Evolutionary conservation across 1,140 invertebrate genomes (phyloP), one percentile per base, ranked within the genome.

Genomic region (Drosophila ficusphila): DNA sequence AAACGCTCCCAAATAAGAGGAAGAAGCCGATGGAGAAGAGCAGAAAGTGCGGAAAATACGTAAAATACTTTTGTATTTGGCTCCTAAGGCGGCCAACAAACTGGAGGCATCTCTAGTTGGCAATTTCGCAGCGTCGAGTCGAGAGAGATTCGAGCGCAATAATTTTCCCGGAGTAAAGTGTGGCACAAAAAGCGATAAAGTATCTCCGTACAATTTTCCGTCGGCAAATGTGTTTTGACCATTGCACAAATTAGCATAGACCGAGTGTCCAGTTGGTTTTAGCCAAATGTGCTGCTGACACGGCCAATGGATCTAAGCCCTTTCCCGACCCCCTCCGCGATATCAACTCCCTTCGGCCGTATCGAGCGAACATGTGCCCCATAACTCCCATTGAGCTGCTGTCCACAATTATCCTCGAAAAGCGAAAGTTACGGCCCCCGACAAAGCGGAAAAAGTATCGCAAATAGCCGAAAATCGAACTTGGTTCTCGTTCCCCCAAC

Each of bases 361-460:
- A 62, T 19, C 39, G 60, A 68, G 70, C 83, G 71, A 90, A 86
- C 79, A 90, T 90, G 89, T 88, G 77, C 74, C 71, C 78, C 79
- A 57, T 88, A 79, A 90, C 52, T 51, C 73, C 65, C 71, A 52
- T 72, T 48, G 79, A 90, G 74, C 71, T 90, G 57, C 69, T 85
- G 65, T 70, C 57, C 64, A 81, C 75, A 67, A 89, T 83, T 48
- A 90, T 90, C 60, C 75, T 90, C 65, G 90, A 85, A 53, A 91
- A 90, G 65, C 76, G 76, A 34, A 90, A 90, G 72, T 52, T 85
- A 41, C 90, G 89, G 25, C 74, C 76, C 5, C 61, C 82, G 65
- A 79, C 89, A 33, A 91, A 90, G 47, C 70, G 90, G 33, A 91
- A 91, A 91, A 91, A 91, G 88, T 69, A 76, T 34, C 81, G 72